Evolutionary conservation across 2,888 invertebrate genomes (phyloP), one percentile per base, ranked within the genome.

Genomic region (Saturnia pavonia): DNA sequence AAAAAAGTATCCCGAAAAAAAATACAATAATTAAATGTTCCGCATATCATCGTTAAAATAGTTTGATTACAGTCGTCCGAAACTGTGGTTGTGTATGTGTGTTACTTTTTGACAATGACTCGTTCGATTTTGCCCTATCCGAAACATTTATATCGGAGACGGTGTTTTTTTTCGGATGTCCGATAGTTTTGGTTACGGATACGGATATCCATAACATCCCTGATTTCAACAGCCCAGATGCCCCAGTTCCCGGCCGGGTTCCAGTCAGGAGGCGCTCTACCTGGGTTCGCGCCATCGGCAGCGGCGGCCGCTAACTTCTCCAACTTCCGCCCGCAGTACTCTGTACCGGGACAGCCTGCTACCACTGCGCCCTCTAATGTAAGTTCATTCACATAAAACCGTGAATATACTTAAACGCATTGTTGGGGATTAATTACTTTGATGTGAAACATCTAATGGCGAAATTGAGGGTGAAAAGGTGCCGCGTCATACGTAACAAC

Each of bases 241-340:
- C 96, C 97, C 80, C 97, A 97, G 93, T 98, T 98, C 90, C 98
- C 98, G 40, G 94, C 96, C 78, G 97, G 97, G 72, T 98, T 98
- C 91, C 96, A 96, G 83, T 91, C 95, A 54, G 95, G 96, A 78
- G 96, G 96, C 67, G 86, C 95, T 72, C 91, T 97, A 84, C 95
- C 96, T 16, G 96, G 96, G 69, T 96, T 96, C 90, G 89, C 96
- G 45, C 94, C 95, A 68, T 91, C 95, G 43, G 95, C 96, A 43
- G 96, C 96, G 40, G 96, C 97, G 51, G 97, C 97, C 71, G 97
- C 97, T 65, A 98, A 97, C 93, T 98, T 98, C 91, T 96, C 97
- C 80, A 97, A 97, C 90, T 98, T 98, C 95, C 96, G 98, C 91
- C 98, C 98, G 85, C 98, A 98, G 95, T 98, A 97, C 89, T 94